Percentiles rank a stretch among this genome's conserved stretches.
Evolutionary conservation across 1,140 invertebrate species (phyloP).

Genomic region (Pentalonia nigronervosa): DNA sequence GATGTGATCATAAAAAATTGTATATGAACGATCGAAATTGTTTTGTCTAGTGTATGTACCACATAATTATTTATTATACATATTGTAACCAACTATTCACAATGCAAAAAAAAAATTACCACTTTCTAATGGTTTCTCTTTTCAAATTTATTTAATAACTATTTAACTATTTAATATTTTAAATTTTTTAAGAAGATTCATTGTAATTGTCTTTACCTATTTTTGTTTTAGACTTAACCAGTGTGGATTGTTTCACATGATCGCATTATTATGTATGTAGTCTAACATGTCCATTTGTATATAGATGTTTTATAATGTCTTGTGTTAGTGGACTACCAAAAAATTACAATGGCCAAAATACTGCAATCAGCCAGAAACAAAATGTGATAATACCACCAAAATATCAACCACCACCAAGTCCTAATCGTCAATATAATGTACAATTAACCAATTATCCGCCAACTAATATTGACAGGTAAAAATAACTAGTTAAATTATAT

Average conservation of each 20-base stretch:
- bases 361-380: constrained; percentile 42
- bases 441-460: not conserved
- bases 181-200: not conserved
- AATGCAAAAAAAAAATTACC: not conserved
- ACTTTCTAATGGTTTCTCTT: constrained; percentile 40
- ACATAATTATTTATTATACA: not conserved
- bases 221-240: constrained; percentile 18
- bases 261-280: constrained; percentile 19
- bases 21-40: not conserved
- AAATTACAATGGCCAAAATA: constrained; percentile 51
- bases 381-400: constrained; percentile 53
- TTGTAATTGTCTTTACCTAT: not conserved
- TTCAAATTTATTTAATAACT: not conserved
- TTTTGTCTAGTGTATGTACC: not conserved
- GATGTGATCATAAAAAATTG: not conserved
- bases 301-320: constrained; percentile 58
- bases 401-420: constrained; percentile 57
- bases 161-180: too few relatives aligned
- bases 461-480: constrained; percentile 47
- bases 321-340: constrained; percentile 54
- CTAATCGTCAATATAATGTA: constrained; percentile 48
- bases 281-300: constrained; percentile 34
- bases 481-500: not conserved
- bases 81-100: not conserved
- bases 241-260: constrained; percentile 8